A percentile compares a stretch with the other conserved stretches of the same genome.
Conservation (phyloP, 2,113 vertebrate genomes). For the Equus quagga region DNA sequence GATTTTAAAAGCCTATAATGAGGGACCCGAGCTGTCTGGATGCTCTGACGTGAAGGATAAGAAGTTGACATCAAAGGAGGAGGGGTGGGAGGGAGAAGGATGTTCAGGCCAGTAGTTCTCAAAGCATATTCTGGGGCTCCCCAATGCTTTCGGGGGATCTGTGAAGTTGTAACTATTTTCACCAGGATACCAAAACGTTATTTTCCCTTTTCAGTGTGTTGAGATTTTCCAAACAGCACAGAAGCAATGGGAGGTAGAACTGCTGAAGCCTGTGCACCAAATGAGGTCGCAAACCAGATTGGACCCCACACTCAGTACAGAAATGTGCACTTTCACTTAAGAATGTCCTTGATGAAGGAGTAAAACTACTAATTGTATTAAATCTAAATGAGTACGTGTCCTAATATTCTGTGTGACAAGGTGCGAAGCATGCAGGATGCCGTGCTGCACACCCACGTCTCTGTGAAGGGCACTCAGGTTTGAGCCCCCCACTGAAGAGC, state of each 20-base stretch:
- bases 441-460: background rate
- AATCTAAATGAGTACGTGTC: background rate
- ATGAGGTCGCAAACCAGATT: background rate
- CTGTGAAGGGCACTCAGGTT: background rate
- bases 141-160: accelerated
- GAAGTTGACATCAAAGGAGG: background rate
- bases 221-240: background rate
- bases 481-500: background rate
- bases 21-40: background rate
- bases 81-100: background rate
- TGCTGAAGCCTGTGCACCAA: too few relatives aligned
- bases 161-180: background rate
- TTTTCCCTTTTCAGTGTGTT: background rate
- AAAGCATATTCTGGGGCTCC: background rate
- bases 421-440: too few relatives aligned
- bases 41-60: background rate
- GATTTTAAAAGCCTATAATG: accelerated
- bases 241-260: background rate
- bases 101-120: background rate
- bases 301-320: background rate
- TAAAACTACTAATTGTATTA: background rate
- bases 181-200: background rate
- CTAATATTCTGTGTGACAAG: background rate
- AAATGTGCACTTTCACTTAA: background rate
- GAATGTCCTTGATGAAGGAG: background rate